Evolutionary conservation across 2,113 vertebrate genomes (phyloP), one percentile per base, ranked within the genome.

Genomic region (Xenus cinereus): DNA sequence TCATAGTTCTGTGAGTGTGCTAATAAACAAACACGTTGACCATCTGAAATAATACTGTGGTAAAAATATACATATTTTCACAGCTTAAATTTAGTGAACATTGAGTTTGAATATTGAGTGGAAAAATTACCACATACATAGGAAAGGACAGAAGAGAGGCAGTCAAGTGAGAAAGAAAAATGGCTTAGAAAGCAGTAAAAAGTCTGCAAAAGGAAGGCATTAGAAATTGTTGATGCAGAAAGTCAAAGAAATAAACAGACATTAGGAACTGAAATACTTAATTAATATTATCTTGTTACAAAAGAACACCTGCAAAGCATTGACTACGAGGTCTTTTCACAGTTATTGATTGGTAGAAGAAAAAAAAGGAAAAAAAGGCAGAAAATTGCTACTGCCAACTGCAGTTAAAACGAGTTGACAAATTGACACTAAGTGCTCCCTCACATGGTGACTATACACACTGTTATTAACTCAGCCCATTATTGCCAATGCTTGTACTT

Each of bases 291-390:
- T 90, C 64, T 33, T 79, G 21, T 77, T 96, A 96, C 86, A 98
- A 97, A 97, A 93, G 97, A 87, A 63, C 97, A 98, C 96, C 96
- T 97, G 96, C 87, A 86, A 94, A 79, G 51, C 76, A 79, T 17
- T 86, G 63, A 80, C 37, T 68, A 39, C 32, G 37, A 57, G 60
- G 14, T 75, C 64, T 75, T 78, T 80, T 94, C 92, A 93, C 89
- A 76, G 93, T 60, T 87, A 89, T 35, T 53, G 76, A 88, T 87
- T 83, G 54, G 81, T 87, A 50, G 68, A 78, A 60, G 15, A 32
- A 27, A 81, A 64, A 54, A 63, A 41, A 14, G 14, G 33, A 9
- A 74, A 43, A 41, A 60, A 80, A 50, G 10, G n/a, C 41, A 87
- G 83, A 90, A 91, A 97, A 97, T 63, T 78, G 46, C 56, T 62